Conservation (phyloP, 2,113 vertebrate genomes). For the Vanacampus margaritifer region DNA sequence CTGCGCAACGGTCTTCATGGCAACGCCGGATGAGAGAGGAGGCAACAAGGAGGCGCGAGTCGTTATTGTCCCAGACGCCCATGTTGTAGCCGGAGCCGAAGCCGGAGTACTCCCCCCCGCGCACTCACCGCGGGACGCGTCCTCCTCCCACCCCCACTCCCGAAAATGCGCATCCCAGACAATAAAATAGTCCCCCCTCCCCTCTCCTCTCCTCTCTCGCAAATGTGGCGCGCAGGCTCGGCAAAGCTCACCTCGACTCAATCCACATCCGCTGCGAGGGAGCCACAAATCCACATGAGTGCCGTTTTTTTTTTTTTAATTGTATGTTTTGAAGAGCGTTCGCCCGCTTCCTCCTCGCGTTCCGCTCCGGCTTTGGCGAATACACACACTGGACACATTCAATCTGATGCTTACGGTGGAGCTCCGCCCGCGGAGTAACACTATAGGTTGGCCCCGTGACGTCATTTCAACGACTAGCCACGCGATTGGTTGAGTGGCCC, state of each 20-base stretch:
- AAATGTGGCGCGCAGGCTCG: neutral
- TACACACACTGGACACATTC: constrained; percentile 52
- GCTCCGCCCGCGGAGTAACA: constrained; percentile 37
- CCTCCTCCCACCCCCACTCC: constrained; percentile 21
- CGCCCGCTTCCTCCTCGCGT: constrained; percentile 29
- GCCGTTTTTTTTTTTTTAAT: neutral
- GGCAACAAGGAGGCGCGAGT: constrained; percentile 37
- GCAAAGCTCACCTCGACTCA: constrained; percentile 3
- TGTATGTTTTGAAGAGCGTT: neutral
- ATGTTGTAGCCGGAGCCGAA: constrained; percentile 43
- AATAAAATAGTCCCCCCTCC: constrained; percentile 11
- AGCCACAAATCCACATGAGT: neutral
- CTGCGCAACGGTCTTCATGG: constrained; percentile 68
- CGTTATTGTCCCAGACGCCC: constrained; percentile 54
- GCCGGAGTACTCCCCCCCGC: constrained; percentile 54
- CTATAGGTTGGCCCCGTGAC: constrained; percentile 40
- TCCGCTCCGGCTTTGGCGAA: constrained; percentile 39
- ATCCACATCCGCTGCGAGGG: constrained; percentile 5
- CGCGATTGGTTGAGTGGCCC: constrained; percentile 44
- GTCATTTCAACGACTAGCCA: neutral
- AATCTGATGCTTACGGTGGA: constrained; percentile 36
- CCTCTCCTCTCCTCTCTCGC: neutral
- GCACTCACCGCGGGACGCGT: constrained; percentile 36
- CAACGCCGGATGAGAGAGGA: constrained; percentile 15
- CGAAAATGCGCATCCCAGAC: constrained; percentile 26